Conservation (phyloP, 2,797 vertebrate genomes). For the Siniperca obscura region DNA sequence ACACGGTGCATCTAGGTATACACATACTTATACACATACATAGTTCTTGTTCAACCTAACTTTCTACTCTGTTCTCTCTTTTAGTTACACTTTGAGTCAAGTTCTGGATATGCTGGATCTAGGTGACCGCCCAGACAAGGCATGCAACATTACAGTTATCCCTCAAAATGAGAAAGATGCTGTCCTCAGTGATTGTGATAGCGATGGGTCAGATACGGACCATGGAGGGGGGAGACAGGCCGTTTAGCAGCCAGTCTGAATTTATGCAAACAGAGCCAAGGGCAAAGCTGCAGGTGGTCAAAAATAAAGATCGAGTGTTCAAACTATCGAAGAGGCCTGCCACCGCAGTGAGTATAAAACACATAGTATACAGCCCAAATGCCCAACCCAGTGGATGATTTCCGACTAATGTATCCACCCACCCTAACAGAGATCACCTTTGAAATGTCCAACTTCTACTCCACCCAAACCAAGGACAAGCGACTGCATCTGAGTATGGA, state of each 20-base stretch:
- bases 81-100: slow-evolving; percentile 38
- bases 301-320: slow-evolving; percentile 23
- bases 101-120: slow-evolving; percentile 25
- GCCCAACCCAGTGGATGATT: slow-evolving; percentile 18
- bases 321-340: neutral
- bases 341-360: neutral
- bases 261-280: neutral
- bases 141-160: slow-evolving; percentile 44
- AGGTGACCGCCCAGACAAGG: slow-evolving; percentile 26
- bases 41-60: neutral
- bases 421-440: neutral
- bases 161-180: slow-evolving; percentile 44
- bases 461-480: too few species aligned
- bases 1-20: too few species aligned
- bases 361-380: slow-evolving; percentile 12
- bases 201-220: slow-evolving; percentile 34
- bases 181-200: slow-evolving; percentile 48
- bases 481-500: too few species aligned
- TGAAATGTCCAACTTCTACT: too few species aligned
- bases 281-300: neutral
- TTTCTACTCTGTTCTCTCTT: neutral
- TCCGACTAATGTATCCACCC: slow-evolving; percentile 6
- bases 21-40: too few species aligned
- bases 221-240: slow-evolving; percentile 23
- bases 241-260: slow-evolving; percentile 28